A percentile compares a stretch with the other conserved stretches of the same genome.
Conservation (phyloP, 2,797 vertebrate genomes). For the Acanthiza pusilla region DNA sequence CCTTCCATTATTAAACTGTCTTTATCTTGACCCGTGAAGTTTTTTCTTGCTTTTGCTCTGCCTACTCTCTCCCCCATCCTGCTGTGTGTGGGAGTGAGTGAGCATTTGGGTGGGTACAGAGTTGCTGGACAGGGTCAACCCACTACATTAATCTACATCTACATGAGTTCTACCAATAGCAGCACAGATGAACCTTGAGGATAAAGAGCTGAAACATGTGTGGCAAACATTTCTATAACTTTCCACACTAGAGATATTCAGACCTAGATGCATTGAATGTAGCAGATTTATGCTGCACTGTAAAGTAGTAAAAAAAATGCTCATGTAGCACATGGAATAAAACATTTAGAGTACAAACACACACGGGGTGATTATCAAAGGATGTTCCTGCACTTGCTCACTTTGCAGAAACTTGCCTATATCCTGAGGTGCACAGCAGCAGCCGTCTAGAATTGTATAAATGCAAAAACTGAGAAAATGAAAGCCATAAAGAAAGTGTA, state of each 20-base stretch:
- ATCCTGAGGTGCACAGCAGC: not conserved
- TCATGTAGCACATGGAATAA: not conserved
- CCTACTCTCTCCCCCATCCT: not conserved
- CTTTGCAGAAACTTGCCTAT: not conserved
- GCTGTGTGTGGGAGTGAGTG: not conserved
- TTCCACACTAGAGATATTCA: not conserved
- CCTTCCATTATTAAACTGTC: not conserved
- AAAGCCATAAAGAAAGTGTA: not conserved
- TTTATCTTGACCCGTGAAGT: not conserved
- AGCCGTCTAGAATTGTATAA: not conserved
- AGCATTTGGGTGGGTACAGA: not conserved
- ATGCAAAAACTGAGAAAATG: not conserved
- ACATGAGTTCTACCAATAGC: not conserved
- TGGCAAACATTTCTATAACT: not conserved
- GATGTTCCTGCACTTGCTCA: not conserved
- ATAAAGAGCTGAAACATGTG: not conserved
- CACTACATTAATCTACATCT: not conserved
- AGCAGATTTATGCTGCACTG: not conserved
- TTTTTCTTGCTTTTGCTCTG: not conserved
- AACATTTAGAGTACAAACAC: not conserved
- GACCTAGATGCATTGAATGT: not conserved
- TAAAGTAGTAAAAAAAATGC: not conserved
- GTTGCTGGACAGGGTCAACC: not conserved
- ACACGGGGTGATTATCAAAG: not conserved
- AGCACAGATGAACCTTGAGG: not conserved